These are phyloP conservation scores for Hafferia zeledoni DNA, from an alignment of 2,797 vertebrate genomes.

Conservation along the genomic window DNA sequence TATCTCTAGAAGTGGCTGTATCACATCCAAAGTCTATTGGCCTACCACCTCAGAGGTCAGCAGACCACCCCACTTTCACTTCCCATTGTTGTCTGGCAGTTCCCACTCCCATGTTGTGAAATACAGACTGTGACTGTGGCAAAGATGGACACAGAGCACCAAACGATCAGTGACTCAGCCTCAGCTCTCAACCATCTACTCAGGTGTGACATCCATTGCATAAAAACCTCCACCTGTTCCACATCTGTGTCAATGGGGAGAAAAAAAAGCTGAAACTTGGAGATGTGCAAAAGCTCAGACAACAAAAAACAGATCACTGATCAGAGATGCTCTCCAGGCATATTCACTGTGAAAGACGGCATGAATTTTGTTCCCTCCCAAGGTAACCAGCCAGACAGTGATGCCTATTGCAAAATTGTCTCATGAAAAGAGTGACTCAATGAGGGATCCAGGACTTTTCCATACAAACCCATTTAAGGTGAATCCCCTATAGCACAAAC, in stretches of 20 bases:
- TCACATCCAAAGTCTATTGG: background rate
- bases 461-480: background rate
- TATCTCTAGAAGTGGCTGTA: background rate
- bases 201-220: background rate
- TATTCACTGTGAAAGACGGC: background rate
- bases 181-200: background rate
- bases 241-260: background rate
- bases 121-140: background rate
- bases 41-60: background rate
- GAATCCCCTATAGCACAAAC: rapidly evolving
- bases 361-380: rapidly evolving
- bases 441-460: background rate
- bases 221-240: background rate
- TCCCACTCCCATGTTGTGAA: background rate
- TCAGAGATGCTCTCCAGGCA: rapidly evolving
- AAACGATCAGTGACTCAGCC: background rate
- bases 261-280: rapidly evolving
- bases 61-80: background rate
- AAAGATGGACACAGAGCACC: background rate
- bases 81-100: background rate
- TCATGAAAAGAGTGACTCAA: background rate
- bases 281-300: background rate
- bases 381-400: background rate
- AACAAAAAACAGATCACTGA: background rate
- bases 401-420: background rate